Evolutionary conservation across 2,888 invertebrate genomes (phyloP).

Genomic region (Crocallis elinguaria): DNA sequence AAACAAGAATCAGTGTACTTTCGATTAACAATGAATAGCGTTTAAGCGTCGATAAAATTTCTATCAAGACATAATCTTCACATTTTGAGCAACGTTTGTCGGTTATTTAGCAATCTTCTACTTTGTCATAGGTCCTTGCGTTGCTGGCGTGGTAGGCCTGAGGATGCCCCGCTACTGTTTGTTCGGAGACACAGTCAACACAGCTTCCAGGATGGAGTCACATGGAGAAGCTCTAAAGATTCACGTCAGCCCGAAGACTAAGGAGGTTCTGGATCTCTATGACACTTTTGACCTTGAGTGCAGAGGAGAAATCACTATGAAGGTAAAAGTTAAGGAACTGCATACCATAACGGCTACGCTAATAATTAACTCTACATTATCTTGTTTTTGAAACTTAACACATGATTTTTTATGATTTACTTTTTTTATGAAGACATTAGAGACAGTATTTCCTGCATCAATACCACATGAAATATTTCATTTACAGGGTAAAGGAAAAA

Average conservation of each 20-base stretch:
- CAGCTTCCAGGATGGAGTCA: slow-evolving; percentile 95
- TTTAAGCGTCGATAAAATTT: no score
- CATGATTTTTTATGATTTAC: neutral
- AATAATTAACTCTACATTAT: no score
- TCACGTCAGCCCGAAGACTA: slow-evolving; percentile 96
- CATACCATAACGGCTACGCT: no score
- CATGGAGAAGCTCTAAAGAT: slow-evolving; percentile 95
- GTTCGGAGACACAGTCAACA: slow-evolving; percentile 97
- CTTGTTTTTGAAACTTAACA: no score
- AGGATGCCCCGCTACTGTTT: slow-evolving; percentile 98
- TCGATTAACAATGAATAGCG: no score
- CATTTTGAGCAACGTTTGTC: no score
- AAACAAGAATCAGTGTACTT: no score
- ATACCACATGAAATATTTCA: slow-evolving; percentile 1
- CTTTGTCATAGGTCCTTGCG: slow-evolving; percentile 86
- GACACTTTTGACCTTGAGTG: slow-evolving; percentile 93
- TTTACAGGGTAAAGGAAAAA: slow-evolving; percentile 92
- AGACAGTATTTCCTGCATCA: no score
- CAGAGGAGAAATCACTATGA: slow-evolving; percentile 95
- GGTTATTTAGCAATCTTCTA: no score
- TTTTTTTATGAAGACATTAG: neutral
- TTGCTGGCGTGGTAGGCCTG: slow-evolving; percentile 95
- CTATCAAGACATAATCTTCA: no score
- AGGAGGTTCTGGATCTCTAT: slow-evolving; percentile 93
- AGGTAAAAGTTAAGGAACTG: slow-evolving; percentile 90